Percentiles rank a stretch among this genome's conserved stretches.
Conservation (phyloP, 2,113 vertebrate genomes). For the Brachypteracias leptosomus region DNA sequence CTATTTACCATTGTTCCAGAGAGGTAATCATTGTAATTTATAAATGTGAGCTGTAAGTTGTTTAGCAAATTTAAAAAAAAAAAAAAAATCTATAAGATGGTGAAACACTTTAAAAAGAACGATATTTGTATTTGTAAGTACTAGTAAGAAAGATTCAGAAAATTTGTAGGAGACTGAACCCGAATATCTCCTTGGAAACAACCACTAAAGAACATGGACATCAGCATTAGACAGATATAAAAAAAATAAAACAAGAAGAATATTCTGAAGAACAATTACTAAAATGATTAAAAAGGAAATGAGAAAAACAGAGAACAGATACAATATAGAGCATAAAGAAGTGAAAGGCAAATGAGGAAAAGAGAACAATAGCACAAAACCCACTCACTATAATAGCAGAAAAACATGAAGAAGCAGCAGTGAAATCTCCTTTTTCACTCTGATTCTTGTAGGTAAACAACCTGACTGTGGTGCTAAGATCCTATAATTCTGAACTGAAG, state of each 20-base stretch:
- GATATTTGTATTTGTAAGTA: not conserved
- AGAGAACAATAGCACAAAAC: not conserved
- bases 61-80: not conserved
- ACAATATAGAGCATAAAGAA: not conserved
- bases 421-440: not conserved
- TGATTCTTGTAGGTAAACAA: not conserved
- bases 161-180: not conserved
- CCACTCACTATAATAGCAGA: not conserved
- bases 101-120: not conserved
- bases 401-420: not conserved
- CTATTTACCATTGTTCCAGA: not conserved
- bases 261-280: constrained; percentile 4
- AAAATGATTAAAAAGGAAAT: constrained; percentile 14
- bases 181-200: constrained; percentile 38
- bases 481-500: not conserved
- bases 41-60: not conserved
- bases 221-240: not conserved
- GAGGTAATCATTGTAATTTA: not conserved
- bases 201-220: not conserved
- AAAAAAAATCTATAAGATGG: not conserved
- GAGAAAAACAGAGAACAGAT: not conserved
- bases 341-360: not conserved
- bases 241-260: not conserved
- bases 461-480: not conserved
- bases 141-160: constrained; percentile 3